Base-by-base conservation (phyloP, 1,140 invertebrate genomes). In the Cydia splendana region DNA sequence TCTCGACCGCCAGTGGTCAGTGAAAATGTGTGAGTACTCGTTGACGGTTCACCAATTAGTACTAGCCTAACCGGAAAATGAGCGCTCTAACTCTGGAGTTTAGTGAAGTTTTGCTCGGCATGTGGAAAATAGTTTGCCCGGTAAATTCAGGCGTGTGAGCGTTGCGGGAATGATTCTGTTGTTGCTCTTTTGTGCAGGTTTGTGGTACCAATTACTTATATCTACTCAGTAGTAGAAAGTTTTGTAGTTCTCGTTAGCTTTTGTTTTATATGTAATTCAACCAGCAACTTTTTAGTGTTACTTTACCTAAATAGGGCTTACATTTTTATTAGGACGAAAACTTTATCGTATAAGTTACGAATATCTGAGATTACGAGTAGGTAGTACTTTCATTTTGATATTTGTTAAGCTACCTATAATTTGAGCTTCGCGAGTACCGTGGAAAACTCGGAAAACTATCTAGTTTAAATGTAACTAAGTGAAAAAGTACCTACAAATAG, bases 11-110 rank as follows among this genome's bases (percentile, higher is more conserved):
- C 78, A 76, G 67, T 81, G 83, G 83, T 78, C 88, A 92, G 90
- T 91, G 89, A 93, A 91, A 93, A 91, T 93, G 91, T 88, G 86
- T 84, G 80, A 87, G 85, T 87, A 84, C 81, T 90, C 79, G 80
- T 78, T 78, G 87, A 77, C 86, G 88, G 91, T 89, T 84, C 80
- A 87, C 80, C 85, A 85, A 86, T 87, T 87, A 84, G 86, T 62
- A 62, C 57, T 62, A 62, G 87, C 85, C 87, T 89, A 87, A 84
- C 86, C 84, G 80, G 85, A 91, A 91, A 91, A 91, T 93, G 90
- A 91, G 80, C 83, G 84, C 86, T 85, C 84, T 82, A 84, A 86
- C 82, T 87, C 87, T 85, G 82, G 88, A 88, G 82, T 86, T 84
- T 82, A 79, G 77, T 79, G 86, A 84, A 88, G 85, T 88, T 88